Evolutionary conservation across 2,113 vertebrate genomes (phyloP).

Genomic region (Lates calcarifer): DNA sequence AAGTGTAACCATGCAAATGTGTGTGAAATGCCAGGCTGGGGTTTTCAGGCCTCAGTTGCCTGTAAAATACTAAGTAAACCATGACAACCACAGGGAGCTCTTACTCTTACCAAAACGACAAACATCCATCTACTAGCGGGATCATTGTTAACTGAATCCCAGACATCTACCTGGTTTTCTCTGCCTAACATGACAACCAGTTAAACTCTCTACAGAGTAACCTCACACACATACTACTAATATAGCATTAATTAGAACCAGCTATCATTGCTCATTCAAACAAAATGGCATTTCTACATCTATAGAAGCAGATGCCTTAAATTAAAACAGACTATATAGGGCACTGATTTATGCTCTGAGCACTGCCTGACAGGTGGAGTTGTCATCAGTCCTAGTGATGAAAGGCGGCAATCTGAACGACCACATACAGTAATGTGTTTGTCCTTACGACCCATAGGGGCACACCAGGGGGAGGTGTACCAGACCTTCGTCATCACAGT

Average conservation of each 20-base stretch:
- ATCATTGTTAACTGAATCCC: not conserved
- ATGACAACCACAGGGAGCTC: constrained; percentile 8
- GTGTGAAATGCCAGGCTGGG: constrained; percentile 60
- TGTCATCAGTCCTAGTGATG: too few relatives aligned
- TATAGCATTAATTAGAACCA: not conserved
- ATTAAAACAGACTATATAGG: too few relatives aligned
- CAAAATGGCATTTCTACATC: not conserved
- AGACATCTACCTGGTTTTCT: not conserved
- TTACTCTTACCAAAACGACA: constrained; percentile 31
- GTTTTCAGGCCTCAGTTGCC: constrained; percentile 40
- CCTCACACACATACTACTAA: not conserved
- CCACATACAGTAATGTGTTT: too few relatives aligned
- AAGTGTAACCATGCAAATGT: constrained; percentile 45
- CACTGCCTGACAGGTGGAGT: too few relatives aligned
- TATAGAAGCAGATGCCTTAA: not conserved
- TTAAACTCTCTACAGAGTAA: not conserved
- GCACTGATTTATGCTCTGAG: too few relatives aligned
- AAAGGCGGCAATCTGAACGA: too few relatives aligned
- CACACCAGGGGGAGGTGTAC: not conserved
- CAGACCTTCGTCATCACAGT: not conserved
- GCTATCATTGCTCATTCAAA: not conserved
- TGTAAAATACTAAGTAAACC: constrained; percentile 40
- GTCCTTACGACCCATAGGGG: too few relatives aligned
- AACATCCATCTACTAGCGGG: constrained; percentile 9
- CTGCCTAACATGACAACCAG: not conserved